Evolutionary conservation across 1,140 invertebrate species (phyloP), one percentile per base, ranked within the genome.

Genomic region (Ylistrum balloti): DNA sequence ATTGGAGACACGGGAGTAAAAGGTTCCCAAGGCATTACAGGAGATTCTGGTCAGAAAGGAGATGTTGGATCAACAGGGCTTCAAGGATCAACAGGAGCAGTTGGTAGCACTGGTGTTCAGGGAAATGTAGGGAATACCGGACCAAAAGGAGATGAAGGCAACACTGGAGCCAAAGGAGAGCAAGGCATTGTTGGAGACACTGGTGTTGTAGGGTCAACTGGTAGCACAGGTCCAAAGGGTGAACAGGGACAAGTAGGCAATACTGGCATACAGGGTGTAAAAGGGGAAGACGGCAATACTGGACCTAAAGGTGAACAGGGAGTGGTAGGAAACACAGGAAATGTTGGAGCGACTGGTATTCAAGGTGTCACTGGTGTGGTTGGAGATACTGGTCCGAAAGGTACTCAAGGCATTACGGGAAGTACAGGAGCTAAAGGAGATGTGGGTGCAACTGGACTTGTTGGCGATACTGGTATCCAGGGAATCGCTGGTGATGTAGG

Each of bases 401-500:
- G 86, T 33, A n/a, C 5, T 5, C 33, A 34, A 22, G 86, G 86
- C 1, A 15, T 20, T 33, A n/a, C 22, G 1, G 86, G 86, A 86
- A 38, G 0, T n/a, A 34, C 86, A 34, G 86, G 86, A 33, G 33
- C 33, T 33, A 33, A 86, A 33, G 86, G 86, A 33, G 34, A 33
- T 0, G 28, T 22, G 20, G 86, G 86, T 33, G 86, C 34, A 3
- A 86, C 33, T 34, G 86, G 86, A 74, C 2, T 28, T 74, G 56
- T 74, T 28, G 89, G 45, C 11, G 86, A 56, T 17, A 22, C 15
- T 33, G 89, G 45, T 34, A 33, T 33, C n/a, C n/a, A n/a, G 32
- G 85, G 86, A 90, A n/a, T 45, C 11, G 38, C 41, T 87, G 89
- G 45, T 20, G 89, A 56, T 87, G 22, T 45, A 33, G 89, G 45